Percentiles rank a stretch among this genome's conserved stretches.
phyloP scores from a whole-genome alignment of 2,888 invertebrate genomes.

The Acrocera orbiculus region DNA sequence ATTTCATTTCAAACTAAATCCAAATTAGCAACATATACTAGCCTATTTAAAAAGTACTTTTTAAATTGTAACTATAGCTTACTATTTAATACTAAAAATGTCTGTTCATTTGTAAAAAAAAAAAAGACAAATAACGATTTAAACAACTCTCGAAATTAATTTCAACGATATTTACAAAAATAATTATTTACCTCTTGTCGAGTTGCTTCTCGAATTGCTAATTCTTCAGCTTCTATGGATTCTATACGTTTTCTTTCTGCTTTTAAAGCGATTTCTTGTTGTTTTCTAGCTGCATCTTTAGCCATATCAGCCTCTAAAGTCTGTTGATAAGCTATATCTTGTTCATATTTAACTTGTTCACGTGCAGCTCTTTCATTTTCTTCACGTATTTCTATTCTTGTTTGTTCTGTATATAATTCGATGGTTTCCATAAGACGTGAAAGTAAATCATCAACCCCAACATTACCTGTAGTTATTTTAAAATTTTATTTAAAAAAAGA shows the following conservation, averaged over 20 bases:
- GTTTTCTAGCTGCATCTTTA: slow-evolving; percentile 69
- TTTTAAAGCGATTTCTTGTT: slow-evolving; percentile 47
- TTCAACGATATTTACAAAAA: background rate
- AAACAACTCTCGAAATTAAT: background rate
- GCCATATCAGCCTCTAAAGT: slow-evolving; percentile 63
- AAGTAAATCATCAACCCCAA: slow-evolving; percentile 75
- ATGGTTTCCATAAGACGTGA: slow-evolving; percentile 73
- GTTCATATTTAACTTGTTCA: slow-evolving; percentile 78
- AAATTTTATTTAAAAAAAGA: slow-evolving; percentile 2
- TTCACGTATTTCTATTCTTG: slow-evolving; percentile 56
- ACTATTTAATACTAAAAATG: no score
- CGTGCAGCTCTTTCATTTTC: slow-evolving; percentile 80
- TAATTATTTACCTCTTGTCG: slow-evolving; percentile 19
- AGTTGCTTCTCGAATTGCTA: slow-evolving; percentile 55
- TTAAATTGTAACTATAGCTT: no score
- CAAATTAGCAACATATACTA: no score
- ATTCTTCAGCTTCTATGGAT: slow-evolving; percentile 48
- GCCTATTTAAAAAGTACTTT: no score
- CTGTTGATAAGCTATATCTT: slow-evolving; percentile 82
- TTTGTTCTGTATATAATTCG: slow-evolving; percentile 66
- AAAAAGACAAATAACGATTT: no score
- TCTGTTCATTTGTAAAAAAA: no score
- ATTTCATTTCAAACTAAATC: no score
- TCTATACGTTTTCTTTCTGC: slow-evolving; percentile 56
- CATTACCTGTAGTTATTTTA: slow-evolving; percentile 37